phyloP scores from a whole-genome alignment of 2,888 invertebrate genomes.

The Diarsia brunnea region DNA sequence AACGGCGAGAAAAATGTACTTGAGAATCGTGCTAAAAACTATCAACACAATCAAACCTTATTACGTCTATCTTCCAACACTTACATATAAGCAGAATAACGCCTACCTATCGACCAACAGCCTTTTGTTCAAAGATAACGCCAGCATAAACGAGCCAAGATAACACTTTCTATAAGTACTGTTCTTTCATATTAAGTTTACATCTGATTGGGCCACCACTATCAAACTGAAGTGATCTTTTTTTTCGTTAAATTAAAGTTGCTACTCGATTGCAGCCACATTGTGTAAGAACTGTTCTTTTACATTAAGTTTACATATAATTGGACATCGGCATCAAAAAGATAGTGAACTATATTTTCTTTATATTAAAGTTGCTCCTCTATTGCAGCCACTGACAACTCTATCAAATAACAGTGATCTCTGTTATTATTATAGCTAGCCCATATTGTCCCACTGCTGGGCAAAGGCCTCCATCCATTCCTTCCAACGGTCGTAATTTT shows the following conservation, averaged over 20 bases:
- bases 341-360: too few species aligned
- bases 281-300: too few species aligned
- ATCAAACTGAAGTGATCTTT: not conserved
- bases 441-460: too few species aligned
- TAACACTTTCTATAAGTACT: constrained; percentile 46
- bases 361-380: not conserved
- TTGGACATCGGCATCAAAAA: too few species aligned
- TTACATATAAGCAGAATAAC: constrained; percentile 14
- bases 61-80: constrained; percentile 9
- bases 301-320: too few species aligned
- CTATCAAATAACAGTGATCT: not conserved
- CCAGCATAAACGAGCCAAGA: constrained; percentile 40
- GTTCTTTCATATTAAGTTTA: not conserved
- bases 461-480: too few species aligned
- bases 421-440: too few species aligned
- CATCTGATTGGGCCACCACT: not conserved
- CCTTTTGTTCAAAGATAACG: constrained; percentile 66
- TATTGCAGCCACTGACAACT: not conserved
- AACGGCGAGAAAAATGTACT: too few species aligned
- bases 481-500: too few species aligned
- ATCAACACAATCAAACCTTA: not conserved
- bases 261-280: not conserved
- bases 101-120: constrained; percentile 48
- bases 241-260: not conserved
- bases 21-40: not conserved